Base-by-base conservation (phyloP, 2,113 vertebrate genomes). In the Pitta sordida region DNA sequence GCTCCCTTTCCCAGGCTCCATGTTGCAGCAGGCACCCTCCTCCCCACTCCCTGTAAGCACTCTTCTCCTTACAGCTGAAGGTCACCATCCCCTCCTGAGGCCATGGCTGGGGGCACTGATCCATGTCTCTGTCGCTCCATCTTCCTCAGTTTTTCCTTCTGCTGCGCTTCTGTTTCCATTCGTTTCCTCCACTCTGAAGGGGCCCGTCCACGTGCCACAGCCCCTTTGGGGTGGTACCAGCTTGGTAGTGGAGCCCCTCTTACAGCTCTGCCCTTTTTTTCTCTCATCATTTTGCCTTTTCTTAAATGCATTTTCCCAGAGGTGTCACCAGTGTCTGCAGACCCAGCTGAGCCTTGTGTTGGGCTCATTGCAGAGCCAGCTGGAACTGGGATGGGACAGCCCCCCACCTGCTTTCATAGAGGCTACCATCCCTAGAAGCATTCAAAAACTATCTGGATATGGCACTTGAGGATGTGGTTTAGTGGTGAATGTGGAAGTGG, bases 21-120 rank as follows among this genome's bases (percentile, higher is more conserved):
- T 1, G 2, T 39, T 36, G 63, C 14, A 44, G 24, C 14, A 62
- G 59, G 19, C 0, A 1, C 4, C 7, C 3, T 32, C 13, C 9
- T 69, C 19, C 21, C 7, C 1, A 16, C 15, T 55, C 10, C 15
- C 24, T 36, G 6, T 15, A 26, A 32, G 79, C 39, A n/a, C 22
- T 53, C 8, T 27, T 20, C 24, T 39, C 1, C 0, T 9, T 7
- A 30, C 41, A 22, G 10, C 13, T 1, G 0, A 5, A 30, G 9
- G 15, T 83, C 12, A 30, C 17, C 48, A 32, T 15, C 23, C 22
- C 36, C 17, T 55, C 7, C 4, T 13, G 73, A 55, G 53, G 46
- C 1, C 1, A 36, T 32, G 34, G 21, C 5, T 88, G 43, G 11
- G 51, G 8, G 11, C 43, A 43, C 21, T 10, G 4, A 7, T 56